phyloP scores from a whole-genome alignment of 1,140 invertebrate species.

The Pararge aegeria region DNA sequence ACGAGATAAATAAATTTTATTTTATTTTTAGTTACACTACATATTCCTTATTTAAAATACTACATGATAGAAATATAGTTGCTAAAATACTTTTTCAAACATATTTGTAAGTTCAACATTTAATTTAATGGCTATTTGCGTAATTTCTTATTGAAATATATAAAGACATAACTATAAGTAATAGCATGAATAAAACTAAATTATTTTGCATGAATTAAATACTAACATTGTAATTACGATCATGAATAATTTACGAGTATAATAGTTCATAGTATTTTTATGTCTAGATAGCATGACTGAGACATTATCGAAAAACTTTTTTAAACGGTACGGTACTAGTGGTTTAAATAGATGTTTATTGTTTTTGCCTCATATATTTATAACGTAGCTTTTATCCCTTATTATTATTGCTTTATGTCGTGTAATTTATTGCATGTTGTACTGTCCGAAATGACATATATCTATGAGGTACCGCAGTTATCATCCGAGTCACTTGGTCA shows the following conservation, averaged over 20 bases:
- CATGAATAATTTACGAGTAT: not conserved
- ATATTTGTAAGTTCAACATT: no score
- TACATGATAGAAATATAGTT: no score
- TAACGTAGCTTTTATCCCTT: not conserved
- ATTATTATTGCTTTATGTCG: not conserved
- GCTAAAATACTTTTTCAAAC: no score
- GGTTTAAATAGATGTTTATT: not conserved
- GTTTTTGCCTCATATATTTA: not conserved
- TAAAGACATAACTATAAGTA: not conserved
- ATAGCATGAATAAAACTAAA: slow-evolving; percentile 5
- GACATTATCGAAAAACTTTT: no score
- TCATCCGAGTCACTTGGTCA: no score
- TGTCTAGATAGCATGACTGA: no score
- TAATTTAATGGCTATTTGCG: no score
- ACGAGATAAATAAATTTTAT: no score
- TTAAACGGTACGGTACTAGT: not conserved
- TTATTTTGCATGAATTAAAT: slow-evolving; percentile 7
- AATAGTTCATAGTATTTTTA: not conserved
- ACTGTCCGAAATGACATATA: not conserved
- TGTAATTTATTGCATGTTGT: not conserved
- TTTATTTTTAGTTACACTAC: no score
- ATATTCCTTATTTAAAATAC: no score
- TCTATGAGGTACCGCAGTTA: no score
- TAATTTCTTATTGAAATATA: slow-evolving; percentile 35
- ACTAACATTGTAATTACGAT: not conserved